Base-by-base conservation (phyloP, 2,113 vertebrate species). In the Ptyas mucosa region DNA sequence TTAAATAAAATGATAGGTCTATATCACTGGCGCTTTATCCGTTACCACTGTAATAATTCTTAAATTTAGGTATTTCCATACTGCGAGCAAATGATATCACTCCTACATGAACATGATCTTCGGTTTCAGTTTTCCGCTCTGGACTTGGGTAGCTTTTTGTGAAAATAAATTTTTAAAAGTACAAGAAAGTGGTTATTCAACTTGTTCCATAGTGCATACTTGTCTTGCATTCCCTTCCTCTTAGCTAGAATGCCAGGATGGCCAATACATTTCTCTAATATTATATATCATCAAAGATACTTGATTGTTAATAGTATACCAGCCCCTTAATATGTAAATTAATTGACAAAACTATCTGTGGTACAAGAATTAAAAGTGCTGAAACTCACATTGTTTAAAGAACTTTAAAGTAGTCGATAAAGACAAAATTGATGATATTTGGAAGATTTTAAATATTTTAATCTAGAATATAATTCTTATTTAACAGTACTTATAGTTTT, bases 131-230 rank as follows among this genome's bases (percentile, higher is more conserved):
- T 85, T 58, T 1, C 15, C 2, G 9, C 15, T 61, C 14, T 91
- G 14, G 10, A 61, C 20, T 52, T 81, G 34, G 34, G 53, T 85
- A 46, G 7, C 24, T 57, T 91, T 58, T 57, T 20, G 58, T 55
- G 18, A 52, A 46, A 88, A 75, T 29, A 39, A 4, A 95, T 93
- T 94, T 92, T 58, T 91, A 94, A 94, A 0, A 8, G 92, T 26
- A 34, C 7, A 39, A 75, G 20, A 46, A 75, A 26, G 51, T 21
- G 2, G 24, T 51, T 43, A 69, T 20, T 90, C 29, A 43, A 3
- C 39, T 61, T 89, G 39, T 14, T 43, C 11, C 43, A 54, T 14
- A 64, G 24, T 14, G 26, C 11, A 5, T n/a, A 69, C 53, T 46
- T 89, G 39, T 12, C 14, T 46, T 23, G 11, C 29, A 29, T 90